These are phyloP conservation scores for Parasteatoda tepidariorum DNA, from an alignment of 1,140 invertebrate species.

Conservation along the genomic window DNA sequence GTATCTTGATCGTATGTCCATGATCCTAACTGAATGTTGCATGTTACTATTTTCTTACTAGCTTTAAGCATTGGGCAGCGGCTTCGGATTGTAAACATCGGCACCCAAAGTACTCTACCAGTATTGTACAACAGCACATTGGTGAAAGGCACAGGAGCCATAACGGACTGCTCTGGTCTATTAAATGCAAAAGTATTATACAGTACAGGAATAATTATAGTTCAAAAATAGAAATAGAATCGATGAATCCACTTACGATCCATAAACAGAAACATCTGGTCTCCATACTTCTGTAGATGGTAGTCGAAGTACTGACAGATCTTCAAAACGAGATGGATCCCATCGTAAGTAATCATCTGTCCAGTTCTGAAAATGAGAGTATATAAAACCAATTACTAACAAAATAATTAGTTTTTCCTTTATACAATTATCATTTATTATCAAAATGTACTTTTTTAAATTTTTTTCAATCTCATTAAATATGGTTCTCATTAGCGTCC, in stretches of 20 bases:
- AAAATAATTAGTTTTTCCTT: too few relatives aligned
- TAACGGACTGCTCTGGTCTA: slow-evolving; percentile 55
- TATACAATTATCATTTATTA: too few relatives aligned
- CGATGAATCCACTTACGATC: slow-evolving; percentile 85
- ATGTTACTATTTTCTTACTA: slow-evolving; percentile 82
- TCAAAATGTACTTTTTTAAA: too few relatives aligned
- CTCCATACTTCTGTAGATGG: slow-evolving; percentile 97
- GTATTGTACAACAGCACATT: slow-evolving; percentile 72
- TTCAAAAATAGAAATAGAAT: neutral
- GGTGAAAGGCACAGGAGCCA: slow-evolving; percentile 75
- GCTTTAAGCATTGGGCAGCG: slow-evolving; percentile 80
- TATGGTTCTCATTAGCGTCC: too few relatives aligned
- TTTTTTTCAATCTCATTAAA: too few relatives aligned
- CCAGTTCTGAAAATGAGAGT: too few relatives aligned
- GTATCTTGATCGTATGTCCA: slow-evolving; percentile 76
- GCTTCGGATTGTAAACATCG: slow-evolving; percentile 76
- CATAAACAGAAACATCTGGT: slow-evolving; percentile 98
- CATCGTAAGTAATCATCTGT: slow-evolving; percentile 91
- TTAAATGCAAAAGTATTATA: neutral
- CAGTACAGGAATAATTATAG: neutral
- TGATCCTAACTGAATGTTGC: slow-evolving; percentile 75
- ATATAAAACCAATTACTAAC: neutral
- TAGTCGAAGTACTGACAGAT: slow-evolving; percentile 92
- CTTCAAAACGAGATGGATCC: slow-evolving; percentile 94
- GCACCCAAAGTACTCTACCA: slow-evolving; percentile 77